Base-by-base conservation (phyloP, 2,888 invertebrate genomes). In the Gastracanthus pulcherrimus region DNA sequence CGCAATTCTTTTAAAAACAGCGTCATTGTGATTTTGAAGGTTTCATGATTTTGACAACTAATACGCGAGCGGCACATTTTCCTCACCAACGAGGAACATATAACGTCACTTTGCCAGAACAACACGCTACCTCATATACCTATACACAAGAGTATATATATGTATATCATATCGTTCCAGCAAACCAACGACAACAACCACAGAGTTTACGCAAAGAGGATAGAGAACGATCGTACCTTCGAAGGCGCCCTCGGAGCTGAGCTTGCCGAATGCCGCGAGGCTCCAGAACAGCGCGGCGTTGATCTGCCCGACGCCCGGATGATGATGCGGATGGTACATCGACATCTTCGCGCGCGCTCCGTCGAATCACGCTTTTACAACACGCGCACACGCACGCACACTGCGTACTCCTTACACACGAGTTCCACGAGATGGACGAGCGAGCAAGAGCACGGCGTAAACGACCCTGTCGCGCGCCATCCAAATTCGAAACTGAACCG, bases 221-320 rank as follows among this genome's bases (percentile, higher is more conserved):
- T n/a, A n/a, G n/a, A n/a, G n/a, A n/a, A n/a, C n/a, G n/a, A 60
- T 2, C 67, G 41, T 81, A 78, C 82, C 82, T 75, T 82, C 67
- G 51, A 48, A 41, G 48, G 29, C 9, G 38, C 55, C 34, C 19
- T 26, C 29, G 62, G 62, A 26, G 51, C 5, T 82, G 76, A 86
- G 83, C 80, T 86, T 85, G 55, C 85, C 85, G 23, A 79, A 81
- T 13, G 81, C 76, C 26, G 83, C 81, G 81, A 86, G 85, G 36
- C 85, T 84, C 91, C 91, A 91, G 62, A 90, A 88, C 66, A 91
- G 87, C 38, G 90, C 87, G 75, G 91, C 86, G 85, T 90, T 89
- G 70, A 86, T 67, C 80, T 84, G 84, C 13, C 62, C 48, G 13
- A 45, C 64, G 13, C 26, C 19, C 41, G 38, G 74, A 16, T 74